phyloP scores from a whole-genome alignment of 2,888 invertebrate genomes.

The Plagodis pulveraria region DNA sequence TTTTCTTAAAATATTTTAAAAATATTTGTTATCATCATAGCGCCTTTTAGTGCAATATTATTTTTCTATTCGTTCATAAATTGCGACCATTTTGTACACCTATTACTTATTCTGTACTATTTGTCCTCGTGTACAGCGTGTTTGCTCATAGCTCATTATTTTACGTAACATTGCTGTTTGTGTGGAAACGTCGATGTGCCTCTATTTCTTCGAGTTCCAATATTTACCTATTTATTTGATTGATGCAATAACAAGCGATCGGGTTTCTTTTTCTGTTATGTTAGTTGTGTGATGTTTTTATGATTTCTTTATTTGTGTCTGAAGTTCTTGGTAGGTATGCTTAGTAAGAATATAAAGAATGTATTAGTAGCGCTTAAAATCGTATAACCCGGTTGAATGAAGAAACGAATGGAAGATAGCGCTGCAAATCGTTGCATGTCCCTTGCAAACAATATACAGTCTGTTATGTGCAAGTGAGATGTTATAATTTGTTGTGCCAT shows the following conservation, averaged over 20 bases:
- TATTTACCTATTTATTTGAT: slow-evolving; percentile 52
- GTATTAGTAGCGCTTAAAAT: too few species aligned
- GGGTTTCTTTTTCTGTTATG: slow-evolving; percentile 33
- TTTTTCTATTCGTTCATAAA: slow-evolving; percentile 19
- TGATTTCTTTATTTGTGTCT: slow-evolving; percentile 1
- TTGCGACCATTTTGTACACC: slow-evolving; percentile 10
- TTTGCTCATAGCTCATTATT: slow-evolving; percentile 74
- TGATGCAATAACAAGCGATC: slow-evolving; percentile 46
- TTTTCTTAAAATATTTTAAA: too few species aligned
- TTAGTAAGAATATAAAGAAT: too few species aligned
- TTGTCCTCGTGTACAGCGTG: slow-evolving; percentile 55
- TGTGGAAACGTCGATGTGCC: slow-evolving; percentile 56
- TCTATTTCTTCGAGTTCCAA: slow-evolving; percentile 42
- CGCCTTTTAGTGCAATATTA: slow-evolving; percentile 10
- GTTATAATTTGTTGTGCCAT: too few species aligned
- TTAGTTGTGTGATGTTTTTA: slow-evolving; percentile 9
- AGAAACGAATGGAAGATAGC: too few species aligned
- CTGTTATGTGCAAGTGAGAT: slow-evolving; percentile 12
- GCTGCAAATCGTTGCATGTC: too few species aligned
- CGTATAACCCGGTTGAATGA: too few species aligned
- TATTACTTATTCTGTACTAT: slow-evolving; percentile 19
- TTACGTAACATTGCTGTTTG: slow-evolving; percentile 60
- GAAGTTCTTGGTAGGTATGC: neutral
- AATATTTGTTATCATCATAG: neutral
- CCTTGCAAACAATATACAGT: too few species aligned